phyloP scores from a whole-genome alignment of 2,888 invertebrate species.

The Malacosoma neustria region DNA sequence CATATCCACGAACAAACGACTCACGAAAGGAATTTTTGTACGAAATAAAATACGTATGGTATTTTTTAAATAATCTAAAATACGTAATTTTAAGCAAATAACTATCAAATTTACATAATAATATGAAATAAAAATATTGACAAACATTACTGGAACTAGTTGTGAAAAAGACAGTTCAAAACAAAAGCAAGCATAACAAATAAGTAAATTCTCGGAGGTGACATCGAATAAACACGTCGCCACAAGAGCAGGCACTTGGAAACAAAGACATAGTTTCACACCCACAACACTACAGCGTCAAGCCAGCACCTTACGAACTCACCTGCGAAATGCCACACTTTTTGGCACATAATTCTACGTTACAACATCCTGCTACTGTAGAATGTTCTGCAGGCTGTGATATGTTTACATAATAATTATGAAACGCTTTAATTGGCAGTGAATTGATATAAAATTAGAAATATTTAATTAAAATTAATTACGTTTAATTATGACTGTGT shows the following conservation, averaged over 20 bases:
- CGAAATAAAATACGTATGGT: too few relatives aligned
- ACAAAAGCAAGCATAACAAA: not conserved
- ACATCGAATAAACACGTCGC: conserved; percentile 33
- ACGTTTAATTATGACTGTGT: too few relatives aligned
- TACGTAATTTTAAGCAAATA: not conserved
- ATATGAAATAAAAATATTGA: not conserved
- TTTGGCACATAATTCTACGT: conserved; percentile 29
- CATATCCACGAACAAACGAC: too few relatives aligned
- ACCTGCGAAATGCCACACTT: conserved; percentile 29
- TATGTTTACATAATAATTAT: too few relatives aligned
- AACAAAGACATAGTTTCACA: conserved; percentile 47
- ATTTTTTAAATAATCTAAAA: too few relatives aligned
- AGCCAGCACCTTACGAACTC: conserved; percentile 39
- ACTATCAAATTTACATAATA: not conserved
- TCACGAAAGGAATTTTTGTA: too few relatives aligned
- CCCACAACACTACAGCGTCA: conserved; percentile 38
- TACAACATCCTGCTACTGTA: too few relatives aligned
- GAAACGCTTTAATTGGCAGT: too few relatives aligned
- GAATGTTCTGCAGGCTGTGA: too few relatives aligned
- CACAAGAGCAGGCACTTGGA: conserved; percentile 27
- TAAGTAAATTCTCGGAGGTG: conserved; percentile 24
- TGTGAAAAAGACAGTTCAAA: not conserved
- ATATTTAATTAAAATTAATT: too few relatives aligned
- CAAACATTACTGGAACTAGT: not conserved
- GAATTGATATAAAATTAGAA: too few relatives aligned